These are phyloP conservation scores for Silurus meridionalis DNA, from an alignment of 2,113 vertebrate genomes.

Conservation along the genomic window DNA sequence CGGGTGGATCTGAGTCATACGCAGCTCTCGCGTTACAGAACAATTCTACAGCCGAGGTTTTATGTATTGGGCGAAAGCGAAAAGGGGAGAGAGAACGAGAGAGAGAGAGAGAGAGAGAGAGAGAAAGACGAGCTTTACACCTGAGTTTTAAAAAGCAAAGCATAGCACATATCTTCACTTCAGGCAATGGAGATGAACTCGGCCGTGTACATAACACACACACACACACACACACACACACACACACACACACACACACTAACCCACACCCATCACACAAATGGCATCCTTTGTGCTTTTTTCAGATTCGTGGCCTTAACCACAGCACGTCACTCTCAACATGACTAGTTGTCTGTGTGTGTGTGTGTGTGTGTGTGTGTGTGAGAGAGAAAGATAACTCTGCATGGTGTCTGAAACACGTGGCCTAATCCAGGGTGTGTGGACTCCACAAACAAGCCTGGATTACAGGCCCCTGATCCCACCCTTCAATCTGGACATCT, in stretches of 20 bases:
- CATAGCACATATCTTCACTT: conserved; percentile 21
- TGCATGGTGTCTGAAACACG: neutral
- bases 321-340: conserved; percentile 26
- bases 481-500: conserved; percentile 53
- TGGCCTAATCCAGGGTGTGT: conserved; percentile 34
- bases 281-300: conserved; percentile 20
- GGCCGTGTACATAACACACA: neutral
- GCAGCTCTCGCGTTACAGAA: conserved; percentile 77
- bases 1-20: conserved; percentile 68
- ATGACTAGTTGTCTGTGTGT: neutral
- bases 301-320: conserved; percentile 27
- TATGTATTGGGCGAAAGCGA: conserved; percentile 50
- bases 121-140: conserved; percentile 42
- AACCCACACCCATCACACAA: conserved; percentile 19
- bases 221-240: conserved; percentile 6
- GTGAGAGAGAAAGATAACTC: neutral
- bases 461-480: conserved; percentile 64
- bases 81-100: conserved; percentile 51
- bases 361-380: neutral
- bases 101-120: conserved; percentile 51
- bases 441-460: conserved; percentile 47
- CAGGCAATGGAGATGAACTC: neutral
- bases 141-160: conserved; percentile 31
- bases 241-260: conserved; percentile 22
- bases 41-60: conserved; percentile 74